Evolutionary conservation across 64 coral and sea anemone species (phyloP).

Genomic region (Anthopleura sola): DNA sequence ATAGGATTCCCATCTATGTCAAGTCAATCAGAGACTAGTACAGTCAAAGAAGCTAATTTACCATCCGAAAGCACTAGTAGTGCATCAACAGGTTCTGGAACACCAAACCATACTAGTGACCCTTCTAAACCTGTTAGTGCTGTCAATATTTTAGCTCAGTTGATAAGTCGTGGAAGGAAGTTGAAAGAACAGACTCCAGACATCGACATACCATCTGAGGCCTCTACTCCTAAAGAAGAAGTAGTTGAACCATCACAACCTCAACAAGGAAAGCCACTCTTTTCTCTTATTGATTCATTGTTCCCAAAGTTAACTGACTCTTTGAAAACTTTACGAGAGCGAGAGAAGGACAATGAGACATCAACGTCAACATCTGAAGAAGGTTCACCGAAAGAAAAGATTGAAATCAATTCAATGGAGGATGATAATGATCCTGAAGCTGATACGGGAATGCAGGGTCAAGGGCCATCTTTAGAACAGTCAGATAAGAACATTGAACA

Average conservation of each 20-base stretch:
- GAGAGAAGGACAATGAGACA: slow-evolving; percentile 41
- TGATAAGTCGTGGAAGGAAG: slow-evolving; percentile 75
- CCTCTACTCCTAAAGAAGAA: slow-evolving; percentile 27
- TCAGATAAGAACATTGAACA: slow-evolving; percentile 4
- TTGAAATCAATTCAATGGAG: slow-evolving; percentile 22
- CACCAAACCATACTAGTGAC: not conserved
- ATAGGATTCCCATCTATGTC: slow-evolving; percentile 12
- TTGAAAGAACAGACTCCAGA: slow-evolving; percentile 59
- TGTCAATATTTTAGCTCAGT: slow-evolving; percentile 75
- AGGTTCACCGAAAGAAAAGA: slow-evolving; percentile 18
- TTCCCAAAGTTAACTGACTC: slow-evolving; percentile 92
- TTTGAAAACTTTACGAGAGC: slow-evolving; percentile 75
- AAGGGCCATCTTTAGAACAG: not conserved
- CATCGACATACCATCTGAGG: not conserved
- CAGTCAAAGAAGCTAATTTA: not conserved
- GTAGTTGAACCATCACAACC: not conserved
- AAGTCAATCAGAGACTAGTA: not conserved
- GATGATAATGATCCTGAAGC: slow-evolving; percentile 7
- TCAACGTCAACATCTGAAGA: slow-evolving; percentile 28
- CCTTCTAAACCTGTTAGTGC: slow-evolving; percentile 58
- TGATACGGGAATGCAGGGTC: not conserved
- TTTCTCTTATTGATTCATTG: slow-evolving; percentile 84
- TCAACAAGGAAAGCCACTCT: slow-evolving; percentile 53
- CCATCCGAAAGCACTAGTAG: not conserved
- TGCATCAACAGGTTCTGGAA: not conserved